These are phyloP conservation scores for Cerastoderma edule DNA, from an alignment of 2,888 invertebrate genomes.

Conservation along the genomic window DNA sequence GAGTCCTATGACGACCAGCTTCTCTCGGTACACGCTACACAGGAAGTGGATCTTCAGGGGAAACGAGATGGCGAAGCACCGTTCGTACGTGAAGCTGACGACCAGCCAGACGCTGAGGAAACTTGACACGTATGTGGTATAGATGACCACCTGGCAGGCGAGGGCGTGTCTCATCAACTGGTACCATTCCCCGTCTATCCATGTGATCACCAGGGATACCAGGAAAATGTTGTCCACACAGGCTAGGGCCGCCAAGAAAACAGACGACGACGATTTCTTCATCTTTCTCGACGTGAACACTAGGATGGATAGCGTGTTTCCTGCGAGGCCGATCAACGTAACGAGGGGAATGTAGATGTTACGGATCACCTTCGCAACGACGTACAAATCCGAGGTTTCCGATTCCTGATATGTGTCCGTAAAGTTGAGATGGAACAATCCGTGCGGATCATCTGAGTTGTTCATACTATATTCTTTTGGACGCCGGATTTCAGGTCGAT, in stretches of 20 bases:
- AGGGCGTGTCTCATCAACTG: constrained; percentile 81
- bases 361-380: constrained; percentile 11
- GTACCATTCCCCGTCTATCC: constrained; percentile 64
- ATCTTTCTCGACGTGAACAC: constrained; percentile 90
- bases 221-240: constrained; percentile 84
- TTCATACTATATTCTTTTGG: too few species aligned
- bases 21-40: constrained; percentile 68
- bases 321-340: constrained; percentile 88
- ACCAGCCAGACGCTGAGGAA: constrained; percentile 93
- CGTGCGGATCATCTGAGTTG: too few species aligned
- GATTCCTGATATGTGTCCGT: neutral
- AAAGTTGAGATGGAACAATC: too few species aligned
- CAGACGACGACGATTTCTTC: constrained; percentile 89
- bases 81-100: constrained; percentile 93
- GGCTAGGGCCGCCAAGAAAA: constrained; percentile 91
- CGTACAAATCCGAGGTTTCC: neutral
- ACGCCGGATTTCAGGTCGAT: too few species aligned
- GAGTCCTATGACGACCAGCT: constrained; percentile 60
- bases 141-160: constrained; percentile 85
- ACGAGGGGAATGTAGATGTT: constrained; percentile 87
- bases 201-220: constrained; percentile 86
- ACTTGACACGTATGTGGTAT: constrained; percentile 87
- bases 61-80: constrained; percentile 92
- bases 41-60: constrained; percentile 86
- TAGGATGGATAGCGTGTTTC: constrained; percentile 89